Base-by-base conservation (phyloP, 1,140 invertebrate genomes). In the Heliothis subflexa region DNA sequence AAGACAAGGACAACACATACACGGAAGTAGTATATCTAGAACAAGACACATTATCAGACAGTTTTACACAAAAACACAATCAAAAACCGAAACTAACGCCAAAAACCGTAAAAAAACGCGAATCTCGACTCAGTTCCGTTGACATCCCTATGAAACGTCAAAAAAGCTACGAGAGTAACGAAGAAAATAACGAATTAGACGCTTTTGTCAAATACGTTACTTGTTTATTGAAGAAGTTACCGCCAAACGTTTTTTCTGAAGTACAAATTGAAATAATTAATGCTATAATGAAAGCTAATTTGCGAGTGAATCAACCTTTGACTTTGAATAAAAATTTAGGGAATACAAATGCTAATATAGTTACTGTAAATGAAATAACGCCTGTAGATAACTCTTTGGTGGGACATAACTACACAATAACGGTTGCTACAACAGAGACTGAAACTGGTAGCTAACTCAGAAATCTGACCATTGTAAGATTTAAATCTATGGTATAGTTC, bases 261-360 rank as follows among this genome's bases (percentile, higher is more conserved):
- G 50, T 87, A 11, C 85, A 88, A 68, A 71, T 83, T 61, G 85
- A 87, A 3, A 88, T 88, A 13, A 75, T 88, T 0, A 86, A 85
- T 52, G 28, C 83, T 16, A 82, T 88, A 28, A 76, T 82, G 79
- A 79, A 54, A 7, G 76, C 78, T 49, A 79, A 81, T 40, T 70
- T 16, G 1, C 9, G 18, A 13, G 3, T 16, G 5, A 54, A 50
- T 10, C 11, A 12, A 25, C 3, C 21, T 7, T 13, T 40, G 14
- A 40, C 2, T 45, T 5, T 40, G 13, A 61, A 21, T 73, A 45
- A 57, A 9, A 45, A 74, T 16, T 45, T 14, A 16, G 7, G 3
- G 16, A 21, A 13, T 66, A 66, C 45, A 0, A 14, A 21, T 68
- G 7, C 45, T 5, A 50, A 45, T 62, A 16, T 62, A 7, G n/a